A percentile compares a stretch with the other conserved stretches of the same genome.
Conservation (phyloP, 1,140 invertebrate species). For the Neodiprion virginianus region DNA sequence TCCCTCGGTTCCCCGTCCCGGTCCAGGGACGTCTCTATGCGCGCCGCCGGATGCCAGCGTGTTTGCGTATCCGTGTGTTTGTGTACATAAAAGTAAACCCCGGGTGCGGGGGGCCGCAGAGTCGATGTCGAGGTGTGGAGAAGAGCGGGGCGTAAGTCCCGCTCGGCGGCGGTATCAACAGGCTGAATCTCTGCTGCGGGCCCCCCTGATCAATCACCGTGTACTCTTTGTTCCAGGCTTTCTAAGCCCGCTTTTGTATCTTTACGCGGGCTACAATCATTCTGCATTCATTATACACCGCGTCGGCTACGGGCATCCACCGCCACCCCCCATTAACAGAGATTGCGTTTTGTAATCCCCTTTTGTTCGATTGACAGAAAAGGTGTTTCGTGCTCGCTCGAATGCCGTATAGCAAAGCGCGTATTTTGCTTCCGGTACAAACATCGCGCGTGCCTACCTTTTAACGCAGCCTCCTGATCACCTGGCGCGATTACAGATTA, state of each 20-base stretch:
- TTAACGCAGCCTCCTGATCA: not conserved
- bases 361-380: slow-evolving; percentile 21
- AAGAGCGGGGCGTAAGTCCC: not conserved
- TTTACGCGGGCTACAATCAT: slow-evolving; percentile 27
- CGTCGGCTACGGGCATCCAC: slow-evolving; percentile 7
- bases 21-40: too few relatives aligned
- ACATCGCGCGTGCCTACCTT: not conserved
- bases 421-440: too few relatives aligned
- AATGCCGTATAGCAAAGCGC: too few relatives aligned
- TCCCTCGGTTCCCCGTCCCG: too few relatives aligned
- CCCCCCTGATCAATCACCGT: slow-evolving; percentile 42
- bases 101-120: not conserved
- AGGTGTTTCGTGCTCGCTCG: slow-evolving; percentile 22
- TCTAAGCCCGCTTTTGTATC: slow-evolving; percentile 42
- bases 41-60: not conserved
- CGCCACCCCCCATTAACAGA: slow-evolving; percentile 35
- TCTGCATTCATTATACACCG: slow-evolving; percentile 37
- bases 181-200: slow-evolving; percentile 36
- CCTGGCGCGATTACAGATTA: slow-evolving; percentile 7
- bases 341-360: slow-evolving; percentile 42
- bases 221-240: slow-evolving; percentile 43
- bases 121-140: too few relatives aligned
- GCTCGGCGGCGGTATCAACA: slow-evolving; percentile 40
- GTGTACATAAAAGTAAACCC: not conserved
- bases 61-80: not conserved